Evolutionary conservation across 1,140 invertebrate species (phyloP).

Genomic region (Hestina assimilis): DNA sequence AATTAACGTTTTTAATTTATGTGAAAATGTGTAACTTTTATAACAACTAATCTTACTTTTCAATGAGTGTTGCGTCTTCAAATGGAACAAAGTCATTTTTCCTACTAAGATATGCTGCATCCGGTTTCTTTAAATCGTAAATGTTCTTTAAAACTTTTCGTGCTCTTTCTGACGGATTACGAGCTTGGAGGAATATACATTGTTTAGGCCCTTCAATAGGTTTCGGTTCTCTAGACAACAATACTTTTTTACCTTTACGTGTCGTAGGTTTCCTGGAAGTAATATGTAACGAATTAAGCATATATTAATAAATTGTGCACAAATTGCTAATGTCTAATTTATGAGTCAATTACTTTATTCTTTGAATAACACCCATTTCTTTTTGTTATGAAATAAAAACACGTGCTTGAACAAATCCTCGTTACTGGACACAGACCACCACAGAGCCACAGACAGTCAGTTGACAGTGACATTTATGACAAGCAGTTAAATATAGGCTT

Average conservation of each 20-base stretch:
- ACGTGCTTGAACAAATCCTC: too few species aligned
- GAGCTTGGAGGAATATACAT: constrained; percentile 91
- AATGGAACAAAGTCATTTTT: constrained; percentile 93
- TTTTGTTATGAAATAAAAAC: not conserved
- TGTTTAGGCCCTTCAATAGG: constrained; percentile 93
- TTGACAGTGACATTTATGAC: not conserved
- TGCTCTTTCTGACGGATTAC: constrained; percentile 88
- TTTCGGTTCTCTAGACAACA: constrained; percentile 91
- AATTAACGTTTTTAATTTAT: too few species aligned
- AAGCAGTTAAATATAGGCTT: too few species aligned
- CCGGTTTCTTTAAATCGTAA: constrained; percentile 91
- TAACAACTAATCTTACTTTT: constrained; percentile 86
- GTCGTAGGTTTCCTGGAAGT: constrained; percentile 91
- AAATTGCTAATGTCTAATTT: not conserved
- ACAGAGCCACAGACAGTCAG: too few species aligned
- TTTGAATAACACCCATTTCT: constrained; percentile 69
- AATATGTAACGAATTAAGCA: not conserved
- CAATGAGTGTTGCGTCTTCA: constrained; percentile 89
- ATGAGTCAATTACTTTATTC: constrained; percentile 61
- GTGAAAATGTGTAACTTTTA: too few species aligned
- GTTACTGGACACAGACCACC: too few species aligned
- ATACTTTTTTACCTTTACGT: constrained; percentile 90
- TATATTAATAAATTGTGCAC: not conserved
- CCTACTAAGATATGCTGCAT: constrained; percentile 86
- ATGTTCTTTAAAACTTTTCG: constrained; percentile 92